Base-by-base conservation (phyloP, 2,797 vertebrate genomes). In the Poeciliopsis paucimaculata region DNA sequence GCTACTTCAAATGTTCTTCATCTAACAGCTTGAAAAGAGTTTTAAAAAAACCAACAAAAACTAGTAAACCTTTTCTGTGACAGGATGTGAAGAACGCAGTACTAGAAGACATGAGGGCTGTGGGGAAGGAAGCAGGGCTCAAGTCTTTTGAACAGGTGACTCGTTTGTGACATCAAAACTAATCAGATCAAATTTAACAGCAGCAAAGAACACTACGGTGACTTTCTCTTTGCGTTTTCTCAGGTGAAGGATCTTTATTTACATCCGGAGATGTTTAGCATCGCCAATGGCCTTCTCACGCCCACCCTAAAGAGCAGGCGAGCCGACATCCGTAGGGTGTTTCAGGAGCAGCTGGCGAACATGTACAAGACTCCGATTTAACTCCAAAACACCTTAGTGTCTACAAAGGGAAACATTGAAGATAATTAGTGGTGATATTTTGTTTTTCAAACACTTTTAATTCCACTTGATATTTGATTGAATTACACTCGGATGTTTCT, bases 81-180 rank as follows among this genome's bases (percentile, higher is more conserved):
- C 90, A 96, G 96, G 95, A 96, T 41, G 83, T 96, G 49, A 95
- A 93, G 89, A 95, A 91, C 3, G 93, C 92, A 0, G 93, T 96
- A 47, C 85, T 96, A 82, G 93, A 95, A 74, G 95, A 96, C 84
- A 95, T 96, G 95, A 92, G 62, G 2, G 82, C 83, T 0, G 92
- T 95, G 70, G 96, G 94, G 36, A 96, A 95, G 76, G 86, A 94
- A 70, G 95, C 95, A 0, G 95, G 95, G 1, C 91, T 96, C 0
- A 96, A 96, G 87, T 96, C 96, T 2, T 96, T 96, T 72, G 96
- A 96, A 80, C 96, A 96, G 89, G 96, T 96, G 82, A 90, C 88
- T 18, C 43, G 28, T 36, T 39, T 31, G 10, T 39, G 28, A 8
- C 18, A 15, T 46, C 7, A 8, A 8, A 77, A 45, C 62, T 64